Evolutionary conservation across 2,888 invertebrate genomes (phyloP), one percentile per base, ranked within the genome.

Genomic region (Amphipyra tragopoginis): DNA sequence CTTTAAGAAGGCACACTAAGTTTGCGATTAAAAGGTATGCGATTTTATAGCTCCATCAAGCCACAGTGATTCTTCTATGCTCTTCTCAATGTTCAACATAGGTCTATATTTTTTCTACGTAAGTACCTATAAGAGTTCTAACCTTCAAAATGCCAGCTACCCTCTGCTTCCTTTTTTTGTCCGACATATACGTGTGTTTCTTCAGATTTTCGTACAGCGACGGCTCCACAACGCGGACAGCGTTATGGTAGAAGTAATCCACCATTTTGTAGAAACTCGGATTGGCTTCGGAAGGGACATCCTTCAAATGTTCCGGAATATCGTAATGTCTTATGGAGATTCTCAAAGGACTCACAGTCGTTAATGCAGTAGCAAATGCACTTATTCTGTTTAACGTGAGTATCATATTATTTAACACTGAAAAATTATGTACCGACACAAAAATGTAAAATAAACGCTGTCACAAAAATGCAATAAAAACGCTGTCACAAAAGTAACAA

Each of bases 231-330:
- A 21, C 86, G 2, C 81, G 82, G 43, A 96, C 94, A 1, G 97
- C 97, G 64, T 93, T 93, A 83, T 97, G 96, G 84, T 96, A 97
- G 87, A 96, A 97, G 82, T 95, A 96, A 79, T 97, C 96, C 29
- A 97, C 96, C 96, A 96, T 96, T 61, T 93, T 88, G 79, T 88
- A 95, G 82, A 96, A 96, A 38, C 92, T 93, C 0, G 96, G 96
- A 75, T 96, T 82, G 0, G 86, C 81, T 0, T 89, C 90, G 0
- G 80, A 81, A 0, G 77, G 87, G 0, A 95, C 81, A 0, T 82
- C 60, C 43, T 81, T 59, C 29, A 95, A 72, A 34, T 90, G 81
- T 0, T 86, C 79, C 0, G 95, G 95, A 8, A 95, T 92, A 54
- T 93, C 90, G 64, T 93, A 93, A 49, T 76, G 11, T 42, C 91